Evolutionary conservation across 1,140 invertebrate genomes (phyloP).

Genomic region (Subanguina moxae): DNA sequence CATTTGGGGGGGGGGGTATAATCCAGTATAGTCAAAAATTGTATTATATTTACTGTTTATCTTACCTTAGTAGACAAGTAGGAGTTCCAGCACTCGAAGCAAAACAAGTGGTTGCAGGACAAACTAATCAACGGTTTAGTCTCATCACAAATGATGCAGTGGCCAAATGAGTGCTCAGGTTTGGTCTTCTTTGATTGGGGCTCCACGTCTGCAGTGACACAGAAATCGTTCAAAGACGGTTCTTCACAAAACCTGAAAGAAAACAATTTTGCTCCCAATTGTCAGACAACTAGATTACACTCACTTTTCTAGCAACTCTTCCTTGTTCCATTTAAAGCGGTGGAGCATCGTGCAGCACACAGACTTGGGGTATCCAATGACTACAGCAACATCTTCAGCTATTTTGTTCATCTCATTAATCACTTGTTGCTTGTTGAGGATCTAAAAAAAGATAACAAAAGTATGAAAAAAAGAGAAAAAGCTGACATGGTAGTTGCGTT

Average conservation of each 20-base stretch:
- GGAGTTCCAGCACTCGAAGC: conserved; percentile 9
- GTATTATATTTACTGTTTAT: no score
- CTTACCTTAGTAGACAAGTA: conserved; percentile 13
- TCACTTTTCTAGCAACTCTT: conserved; percentile 17
- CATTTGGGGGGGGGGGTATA: no score
- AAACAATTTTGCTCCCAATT: no score
- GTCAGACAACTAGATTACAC: background rate
- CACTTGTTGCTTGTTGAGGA: background rate
- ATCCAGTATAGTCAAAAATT: no score
- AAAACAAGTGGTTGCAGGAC: conserved; percentile 2
- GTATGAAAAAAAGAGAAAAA: background rate
- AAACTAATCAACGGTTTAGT: conserved; percentile 2
- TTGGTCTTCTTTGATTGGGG: background rate
- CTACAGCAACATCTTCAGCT: conserved; percentile 1
- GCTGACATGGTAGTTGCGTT: no score
- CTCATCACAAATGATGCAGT: conserved; percentile 8
- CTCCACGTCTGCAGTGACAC: background rate
- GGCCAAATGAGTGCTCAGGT: background rate
- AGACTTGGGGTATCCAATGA: conserved; percentile 8
- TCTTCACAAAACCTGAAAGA: conserved; percentile 6
- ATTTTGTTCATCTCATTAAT: conserved; percentile 15
- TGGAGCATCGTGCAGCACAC: conserved; percentile 15
- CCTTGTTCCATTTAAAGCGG: conserved; percentile 24
- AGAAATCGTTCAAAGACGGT: background rate
- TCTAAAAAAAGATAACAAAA: background rate